A percentile compares a stretch with the other conserved stretches of the same genome.
Conservation (phyloP, 2,113 vertebrate species). For the Leptobrachium leishanense region DNA sequence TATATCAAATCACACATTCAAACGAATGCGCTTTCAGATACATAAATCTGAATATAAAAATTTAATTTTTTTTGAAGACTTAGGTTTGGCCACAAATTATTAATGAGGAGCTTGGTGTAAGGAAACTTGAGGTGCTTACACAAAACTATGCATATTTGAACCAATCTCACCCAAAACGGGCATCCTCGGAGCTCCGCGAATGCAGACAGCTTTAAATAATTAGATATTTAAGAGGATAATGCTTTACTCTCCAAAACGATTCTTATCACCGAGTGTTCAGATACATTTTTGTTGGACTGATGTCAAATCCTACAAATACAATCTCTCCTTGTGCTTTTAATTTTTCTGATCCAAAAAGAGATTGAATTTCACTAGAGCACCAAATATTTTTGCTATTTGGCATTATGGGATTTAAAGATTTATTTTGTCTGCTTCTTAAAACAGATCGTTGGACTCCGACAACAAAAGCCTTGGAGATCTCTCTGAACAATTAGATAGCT, state of each 20-base stretch:
- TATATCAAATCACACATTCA: no score
- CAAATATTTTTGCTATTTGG: constrained; percentile 64
- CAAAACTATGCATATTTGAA: background rate
- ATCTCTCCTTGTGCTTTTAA: constrained; percentile 55
- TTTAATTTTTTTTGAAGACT: no score
- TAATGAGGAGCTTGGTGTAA: background rate
- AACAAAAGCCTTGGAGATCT: constrained; percentile 52
- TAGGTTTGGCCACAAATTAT: background rate
- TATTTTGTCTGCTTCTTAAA: constrained; percentile 62
- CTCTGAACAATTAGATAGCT: background rate
- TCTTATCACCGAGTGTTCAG: constrained; percentile 54
- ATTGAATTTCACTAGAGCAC: constrained; percentile 58
- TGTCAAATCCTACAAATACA: constrained; percentile 57
- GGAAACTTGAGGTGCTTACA: background rate
- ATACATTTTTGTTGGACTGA: constrained; percentile 58
- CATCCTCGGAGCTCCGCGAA: background rate
- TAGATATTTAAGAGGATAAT: constrained; percentile 9
- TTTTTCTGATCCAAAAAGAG: constrained; percentile 60
- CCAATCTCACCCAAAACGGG: background rate
- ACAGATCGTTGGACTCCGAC: constrained; percentile 61
- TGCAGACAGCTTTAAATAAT: constrained; percentile 15
- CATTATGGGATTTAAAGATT: constrained; percentile 61
- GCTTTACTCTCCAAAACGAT: background rate
- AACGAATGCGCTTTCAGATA: no score
- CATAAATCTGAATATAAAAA: no score